phyloP scores from a whole-genome alignment of 2,888 invertebrate species.

The Drosophila villosipedis region DNA sequence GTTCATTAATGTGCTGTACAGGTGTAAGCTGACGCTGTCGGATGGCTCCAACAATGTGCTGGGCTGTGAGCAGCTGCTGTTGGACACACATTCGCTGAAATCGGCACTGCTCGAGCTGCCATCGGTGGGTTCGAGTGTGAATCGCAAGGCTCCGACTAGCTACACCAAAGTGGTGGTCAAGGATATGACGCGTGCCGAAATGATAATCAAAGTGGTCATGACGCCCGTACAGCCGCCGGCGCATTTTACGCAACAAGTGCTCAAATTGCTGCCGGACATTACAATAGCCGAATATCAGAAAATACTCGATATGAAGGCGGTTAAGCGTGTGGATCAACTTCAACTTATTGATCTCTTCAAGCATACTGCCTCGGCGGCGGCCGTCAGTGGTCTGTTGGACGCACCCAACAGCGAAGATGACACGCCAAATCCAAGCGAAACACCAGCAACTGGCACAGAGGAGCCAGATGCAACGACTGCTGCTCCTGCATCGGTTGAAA shows the following conservation, averaged over 20 bases:
- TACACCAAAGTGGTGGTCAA: constrained; percentile 90
- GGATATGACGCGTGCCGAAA: constrained; percentile 99
- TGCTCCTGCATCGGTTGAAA: constrained; percentile 28
- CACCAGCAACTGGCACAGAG: constrained; percentile 10
- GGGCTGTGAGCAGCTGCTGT: constrained; percentile 96
- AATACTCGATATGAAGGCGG: constrained; percentile 97
- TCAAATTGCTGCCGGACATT: constrained; percentile 95
- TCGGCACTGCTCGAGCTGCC: constrained; percentile 97
- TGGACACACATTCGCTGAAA: constrained; percentile 97
- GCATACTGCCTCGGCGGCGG: constrained; percentile 82
- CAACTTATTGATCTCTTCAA: constrained; percentile 87
- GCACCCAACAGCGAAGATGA: constrained; percentile 52
- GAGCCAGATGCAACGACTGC: constrained; percentile 35
- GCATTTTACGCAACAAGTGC: constrained; percentile 94
- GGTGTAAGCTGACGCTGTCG: constrained; percentile 91
- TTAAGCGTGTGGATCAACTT: constrained; percentile 87
- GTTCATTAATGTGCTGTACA: constrained; percentile 95
- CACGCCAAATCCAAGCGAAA: constrained; percentile 12
- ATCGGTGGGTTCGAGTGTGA: constrained; percentile 94
- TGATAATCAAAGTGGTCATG: constrained; percentile 99
- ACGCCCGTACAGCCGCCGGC: constrained; percentile 92
- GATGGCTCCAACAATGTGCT: constrained; percentile 86
- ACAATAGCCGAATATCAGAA: constrained; percentile 96
- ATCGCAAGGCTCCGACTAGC: constrained; percentile 94
- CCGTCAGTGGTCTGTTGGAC: constrained; percentile 65